A percentile compares a stretch with the other conserved stretches of the same genome.
These are phyloP conservation scores for Prinia subflava DNA, from an alignment of 2,113 vertebrate species.

Conservation along the genomic window DNA sequence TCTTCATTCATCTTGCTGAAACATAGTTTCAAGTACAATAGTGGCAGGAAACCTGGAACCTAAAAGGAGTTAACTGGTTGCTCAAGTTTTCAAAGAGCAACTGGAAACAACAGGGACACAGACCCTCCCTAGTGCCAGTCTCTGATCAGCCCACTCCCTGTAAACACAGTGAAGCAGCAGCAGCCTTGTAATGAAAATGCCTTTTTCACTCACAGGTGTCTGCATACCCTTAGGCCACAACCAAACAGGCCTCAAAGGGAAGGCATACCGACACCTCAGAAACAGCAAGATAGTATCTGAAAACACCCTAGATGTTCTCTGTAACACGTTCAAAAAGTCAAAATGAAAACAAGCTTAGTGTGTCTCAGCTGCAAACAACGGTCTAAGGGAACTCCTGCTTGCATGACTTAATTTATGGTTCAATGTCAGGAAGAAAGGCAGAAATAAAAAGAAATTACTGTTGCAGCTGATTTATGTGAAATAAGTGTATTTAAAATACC, in stretches of 20 bases:
- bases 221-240: neutral
- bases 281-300: neutral
- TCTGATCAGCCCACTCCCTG: fast-evolving
- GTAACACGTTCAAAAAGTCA: neutral
- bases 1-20: neutral
- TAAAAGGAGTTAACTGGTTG: neutral
- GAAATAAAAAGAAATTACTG: neutral
- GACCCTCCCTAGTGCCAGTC: neutral
- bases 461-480: neutral
- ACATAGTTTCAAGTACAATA: neutral
- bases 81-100: neutral
- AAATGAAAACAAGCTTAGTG: neutral
- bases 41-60: fast-evolving
- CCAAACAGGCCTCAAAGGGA: neutral
- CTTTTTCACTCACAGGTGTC: neutral
- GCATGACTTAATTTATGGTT: neutral
- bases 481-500: neutral
- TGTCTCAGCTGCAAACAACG: neutral
- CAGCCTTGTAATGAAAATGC: neutral
- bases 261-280: neutral
- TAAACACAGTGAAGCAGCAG: neutral
- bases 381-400: neutral
- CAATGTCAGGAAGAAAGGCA: neutral
- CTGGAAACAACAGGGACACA: neutral
- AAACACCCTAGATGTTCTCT: neutral